Evolutionary conservation across 2,113 vertebrate genomes (phyloP).

Genomic region (Seriola rivoliana): DNA sequence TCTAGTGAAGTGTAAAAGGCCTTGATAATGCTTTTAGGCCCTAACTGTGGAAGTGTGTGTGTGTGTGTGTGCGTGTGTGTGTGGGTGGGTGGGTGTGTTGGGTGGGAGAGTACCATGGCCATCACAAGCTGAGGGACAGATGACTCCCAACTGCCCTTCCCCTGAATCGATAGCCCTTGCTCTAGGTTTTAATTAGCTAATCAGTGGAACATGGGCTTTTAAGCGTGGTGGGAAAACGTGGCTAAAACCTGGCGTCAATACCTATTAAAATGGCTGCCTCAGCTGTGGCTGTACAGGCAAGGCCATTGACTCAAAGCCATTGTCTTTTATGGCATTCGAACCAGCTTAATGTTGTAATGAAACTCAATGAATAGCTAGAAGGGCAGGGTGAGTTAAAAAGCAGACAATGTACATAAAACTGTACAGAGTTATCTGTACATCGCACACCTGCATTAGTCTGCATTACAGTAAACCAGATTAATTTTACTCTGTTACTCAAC

Average conservation of each 20-base stretch:
- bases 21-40: conserved; percentile 64
- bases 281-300: conserved; percentile 35
- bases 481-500: too few species aligned
- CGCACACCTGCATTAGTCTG: neutral
- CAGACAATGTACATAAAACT: neutral
- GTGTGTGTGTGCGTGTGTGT: conserved; percentile 36
- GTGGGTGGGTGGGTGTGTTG: conserved; percentile 36
- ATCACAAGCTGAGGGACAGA: conserved; percentile 68
- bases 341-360: conserved; percentile 43
- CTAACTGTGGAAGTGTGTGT: conserved; percentile 26
- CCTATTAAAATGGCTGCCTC: conserved; percentile 75
- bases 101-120: conserved; percentile 15
- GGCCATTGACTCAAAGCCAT: conserved; percentile 45
- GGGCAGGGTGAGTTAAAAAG: conserved; percentile 8
- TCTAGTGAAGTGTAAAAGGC: conserved; percentile 56
- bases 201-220: conserved; percentile 84
- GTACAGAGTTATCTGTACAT: neutral
- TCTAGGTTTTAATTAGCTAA: conserved; percentile 84
- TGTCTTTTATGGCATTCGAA: conserved; percentile 57
- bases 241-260: conserved; percentile 79
- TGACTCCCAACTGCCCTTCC: conserved; percentile 58
- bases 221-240: conserved; percentile 69
- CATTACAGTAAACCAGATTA: neutral
- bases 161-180: conserved; percentile 75
- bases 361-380: conserved; percentile 21